These are phyloP conservation scores for Xiphias gladius DNA, from an alignment of 2,113 vertebrate species.

Conservation along the genomic window DNA sequence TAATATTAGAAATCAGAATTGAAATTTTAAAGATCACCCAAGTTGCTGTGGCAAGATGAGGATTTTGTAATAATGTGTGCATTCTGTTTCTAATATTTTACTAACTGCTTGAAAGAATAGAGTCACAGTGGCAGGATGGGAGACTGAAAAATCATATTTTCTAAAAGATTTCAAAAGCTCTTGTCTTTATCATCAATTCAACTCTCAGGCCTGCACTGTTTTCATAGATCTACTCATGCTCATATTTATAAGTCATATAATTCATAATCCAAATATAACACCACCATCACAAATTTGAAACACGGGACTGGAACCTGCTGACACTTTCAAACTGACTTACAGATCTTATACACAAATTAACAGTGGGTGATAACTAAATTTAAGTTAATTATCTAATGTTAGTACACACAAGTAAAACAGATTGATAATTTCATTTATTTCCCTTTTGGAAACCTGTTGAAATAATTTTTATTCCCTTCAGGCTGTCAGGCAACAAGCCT, in stretches of 20 bases:
- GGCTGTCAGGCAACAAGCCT: constrained; percentile 34
- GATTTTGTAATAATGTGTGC: background rate
- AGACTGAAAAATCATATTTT: background rate
- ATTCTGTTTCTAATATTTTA: background rate
- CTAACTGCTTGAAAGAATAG: background rate
- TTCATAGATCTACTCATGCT: background rate
- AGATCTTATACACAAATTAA: background rate
- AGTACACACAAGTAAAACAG: background rate
- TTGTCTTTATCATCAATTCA: background rate
- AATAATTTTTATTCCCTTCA: background rate
- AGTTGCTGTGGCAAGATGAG: background rate
- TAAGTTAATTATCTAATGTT: background rate
- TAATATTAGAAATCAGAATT: background rate
- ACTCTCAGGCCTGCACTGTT: background rate
- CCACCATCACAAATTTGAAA: background rate
- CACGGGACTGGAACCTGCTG: background rate
- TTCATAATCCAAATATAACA: background rate
- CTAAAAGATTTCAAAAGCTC: background rate
- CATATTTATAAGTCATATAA: background rate
- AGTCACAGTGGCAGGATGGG: background rate
- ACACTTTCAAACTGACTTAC: background rate
- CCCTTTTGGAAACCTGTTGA: constrained; percentile 5
- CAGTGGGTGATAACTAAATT: background rate
- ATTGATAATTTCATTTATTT: constrained; percentile 4
- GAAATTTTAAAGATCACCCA: background rate